These are phyloP conservation scores for Garrulus glandarius DNA, from an alignment of 2,797 vertebrate genomes.

Conservation along the genomic window DNA sequence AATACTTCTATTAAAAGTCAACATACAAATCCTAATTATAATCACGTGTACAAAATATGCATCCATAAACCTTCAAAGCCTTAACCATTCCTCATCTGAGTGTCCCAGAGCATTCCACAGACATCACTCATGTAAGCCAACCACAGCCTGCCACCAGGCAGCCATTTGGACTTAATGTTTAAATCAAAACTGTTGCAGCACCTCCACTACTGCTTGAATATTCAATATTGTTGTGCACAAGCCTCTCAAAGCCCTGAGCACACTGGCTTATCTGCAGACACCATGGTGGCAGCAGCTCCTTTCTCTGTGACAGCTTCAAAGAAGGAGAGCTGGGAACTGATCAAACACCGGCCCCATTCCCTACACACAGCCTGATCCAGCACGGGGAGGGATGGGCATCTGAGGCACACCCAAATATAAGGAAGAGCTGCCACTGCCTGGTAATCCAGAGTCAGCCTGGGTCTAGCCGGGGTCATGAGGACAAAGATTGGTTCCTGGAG, in stretches of 20 bases:
- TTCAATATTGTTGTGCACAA: not conserved
- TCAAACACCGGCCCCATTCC: accelerated
- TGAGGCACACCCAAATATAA: not conserved
- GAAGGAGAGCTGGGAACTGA: not conserved
- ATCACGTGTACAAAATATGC: accelerated
- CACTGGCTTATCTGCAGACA: not conserved
- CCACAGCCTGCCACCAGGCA: not conserved
- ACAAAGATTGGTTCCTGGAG: not conserved
- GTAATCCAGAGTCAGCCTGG: not conserved
- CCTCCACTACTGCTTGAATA: not conserved
- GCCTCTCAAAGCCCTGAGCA: not conserved
- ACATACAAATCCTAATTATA: not conserved
- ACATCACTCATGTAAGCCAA: not conserved
- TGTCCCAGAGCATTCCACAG: not conserved
- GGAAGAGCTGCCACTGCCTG: not conserved
- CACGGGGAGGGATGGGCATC: accelerated
- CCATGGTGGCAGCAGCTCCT: not conserved
- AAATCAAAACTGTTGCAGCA: not conserved
- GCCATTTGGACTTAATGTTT: not conserved
- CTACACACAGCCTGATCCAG: not conserved
- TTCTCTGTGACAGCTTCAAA: not conserved
- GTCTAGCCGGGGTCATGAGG: not conserved
- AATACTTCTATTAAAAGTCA: not conserved
- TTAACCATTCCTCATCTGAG: not conserved
- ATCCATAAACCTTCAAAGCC: not conserved